Evolutionary conservation across 2,113 vertebrate species (phyloP).

Genomic region (Lasiurus borealis): DNA sequence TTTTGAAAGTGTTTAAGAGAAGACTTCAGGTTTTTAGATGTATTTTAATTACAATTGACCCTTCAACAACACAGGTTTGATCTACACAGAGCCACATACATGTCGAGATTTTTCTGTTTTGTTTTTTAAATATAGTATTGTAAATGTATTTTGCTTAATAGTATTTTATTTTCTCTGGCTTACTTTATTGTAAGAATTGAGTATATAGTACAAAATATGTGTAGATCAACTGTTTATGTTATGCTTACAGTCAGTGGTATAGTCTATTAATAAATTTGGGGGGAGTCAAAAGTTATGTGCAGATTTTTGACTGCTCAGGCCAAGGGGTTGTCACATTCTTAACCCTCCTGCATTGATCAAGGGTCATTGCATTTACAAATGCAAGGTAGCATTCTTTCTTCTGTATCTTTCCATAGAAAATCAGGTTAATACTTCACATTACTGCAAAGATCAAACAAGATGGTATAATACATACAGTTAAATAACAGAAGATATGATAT

Average conservation of each 20-base stretch:
- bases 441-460: neutral
- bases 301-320: neutral
- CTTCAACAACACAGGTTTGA: neutral
- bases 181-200: neutral
- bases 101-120: neutral
- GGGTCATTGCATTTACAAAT: neutral
- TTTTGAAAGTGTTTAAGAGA: neutral
- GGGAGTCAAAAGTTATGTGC: neutral
- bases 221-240: neutral
- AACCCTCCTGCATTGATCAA: neutral
- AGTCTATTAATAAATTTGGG: neutral
- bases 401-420: neutral
- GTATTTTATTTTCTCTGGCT: neutral
- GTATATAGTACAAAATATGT: neutral
- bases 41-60: neutral
- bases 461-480: neutral
- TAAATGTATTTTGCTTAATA: neutral
- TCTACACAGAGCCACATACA: neutral
- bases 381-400: neutral
- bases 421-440: neutral
- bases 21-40: neutral
- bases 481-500: neutral
- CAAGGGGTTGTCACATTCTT: neutral
- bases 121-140: too few species aligned
- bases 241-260: neutral